phyloP scores from a whole-genome alignment of 2,888 invertebrate genomes.

The Chymomyza procnemis region DNA sequence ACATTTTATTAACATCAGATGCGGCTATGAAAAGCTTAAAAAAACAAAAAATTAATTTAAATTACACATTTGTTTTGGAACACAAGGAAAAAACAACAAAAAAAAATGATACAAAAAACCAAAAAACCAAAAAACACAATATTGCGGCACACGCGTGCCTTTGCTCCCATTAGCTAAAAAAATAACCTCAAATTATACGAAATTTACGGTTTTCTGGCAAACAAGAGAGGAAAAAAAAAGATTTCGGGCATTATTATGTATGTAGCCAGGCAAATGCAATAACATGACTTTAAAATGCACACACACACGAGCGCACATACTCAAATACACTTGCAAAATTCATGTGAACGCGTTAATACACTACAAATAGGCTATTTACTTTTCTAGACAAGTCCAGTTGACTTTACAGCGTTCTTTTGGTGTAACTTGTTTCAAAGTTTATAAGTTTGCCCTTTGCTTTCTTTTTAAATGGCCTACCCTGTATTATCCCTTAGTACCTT shows the following conservation, averaged over 20 bases:
- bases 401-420: too few species aligned
- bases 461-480: too few species aligned
- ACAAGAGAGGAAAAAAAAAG: not conserved
- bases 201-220: not conserved
- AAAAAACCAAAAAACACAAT: not conserved
- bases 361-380: too few species aligned
- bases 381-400: too few species aligned
- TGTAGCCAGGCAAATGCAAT: not conserved
- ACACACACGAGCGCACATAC: too few species aligned
- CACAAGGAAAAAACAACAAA: too few species aligned
- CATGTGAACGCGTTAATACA: too few species aligned
- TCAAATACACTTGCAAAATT: too few species aligned
- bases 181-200: conserved; percentile 5
- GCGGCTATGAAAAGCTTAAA: conserved; percentile 35
- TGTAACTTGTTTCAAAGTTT: too few species aligned
- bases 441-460: too few species aligned
- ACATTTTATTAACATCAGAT: conserved; percentile 67
- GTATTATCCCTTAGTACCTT: too few species aligned
- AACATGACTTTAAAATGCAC: not conserved
- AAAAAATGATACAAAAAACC: too few species aligned
- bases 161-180: not conserved
- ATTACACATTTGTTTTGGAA: conserved; percentile 60
- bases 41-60: conserved; percentile 69
- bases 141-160: not conserved
- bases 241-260: not conserved